Evolutionary conservation across 2,113 vertebrate genomes (phyloP).

Genomic region (Donacobius atricapilla): DNA sequence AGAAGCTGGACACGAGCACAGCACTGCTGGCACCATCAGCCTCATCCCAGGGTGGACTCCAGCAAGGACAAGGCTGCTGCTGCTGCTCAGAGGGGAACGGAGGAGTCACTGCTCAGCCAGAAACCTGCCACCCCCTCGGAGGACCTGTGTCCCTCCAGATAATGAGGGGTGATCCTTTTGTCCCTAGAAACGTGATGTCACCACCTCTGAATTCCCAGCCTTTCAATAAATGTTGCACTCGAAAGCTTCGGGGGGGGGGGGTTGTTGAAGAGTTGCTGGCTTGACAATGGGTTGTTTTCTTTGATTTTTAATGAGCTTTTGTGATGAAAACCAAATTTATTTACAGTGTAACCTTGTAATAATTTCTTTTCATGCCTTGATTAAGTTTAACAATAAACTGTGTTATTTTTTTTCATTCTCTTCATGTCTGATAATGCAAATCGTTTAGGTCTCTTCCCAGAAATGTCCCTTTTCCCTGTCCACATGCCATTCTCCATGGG

Average conservation of each 20-base stretch:
- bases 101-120: not conserved
- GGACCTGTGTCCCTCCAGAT: not conserved
- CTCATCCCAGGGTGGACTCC: not conserved
- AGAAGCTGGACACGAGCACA: not conserved
- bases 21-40: not conserved
- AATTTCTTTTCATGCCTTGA: not conserved
- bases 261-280: not conserved
- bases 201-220: not conserved
- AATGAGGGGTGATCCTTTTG: not conserved
- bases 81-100: not conserved
- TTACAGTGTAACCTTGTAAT: not conserved
- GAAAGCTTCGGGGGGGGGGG: not conserved
- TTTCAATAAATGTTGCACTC: not conserved
- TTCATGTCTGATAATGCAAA: not conserved
- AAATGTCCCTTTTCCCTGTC: not conserved
- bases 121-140: not conserved
- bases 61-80: not conserved
- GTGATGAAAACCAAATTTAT: not conserved
- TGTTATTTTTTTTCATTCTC: slow-evolving; percentile 43
- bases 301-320: slow-evolving; percentile 14
- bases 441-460: not conserved
- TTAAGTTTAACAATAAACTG: slow-evolving; percentile 32
- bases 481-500: not conserved
- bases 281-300: not conserved
- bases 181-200: fast-evolving